Evolutionary conservation across 1,140 invertebrate genomes (phyloP).

Genomic region (Hypothenemus hampei): DNA sequence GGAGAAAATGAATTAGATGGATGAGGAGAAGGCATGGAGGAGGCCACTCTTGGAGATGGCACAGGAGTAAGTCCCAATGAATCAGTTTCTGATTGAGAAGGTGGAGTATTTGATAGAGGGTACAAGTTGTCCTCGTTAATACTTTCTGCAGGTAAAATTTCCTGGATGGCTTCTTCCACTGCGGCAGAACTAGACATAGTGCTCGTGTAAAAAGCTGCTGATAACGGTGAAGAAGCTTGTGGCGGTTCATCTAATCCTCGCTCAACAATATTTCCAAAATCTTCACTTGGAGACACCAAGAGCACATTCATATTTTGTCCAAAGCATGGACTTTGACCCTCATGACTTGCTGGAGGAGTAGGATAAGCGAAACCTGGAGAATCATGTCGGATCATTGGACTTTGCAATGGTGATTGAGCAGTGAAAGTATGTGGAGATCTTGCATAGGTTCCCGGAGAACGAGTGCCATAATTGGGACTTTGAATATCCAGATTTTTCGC

Average conservation of each 20-base stretch:
- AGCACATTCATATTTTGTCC: constrained; percentile 45
- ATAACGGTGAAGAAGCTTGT: constrained; percentile 65
- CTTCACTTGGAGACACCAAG: constrained; percentile 46
- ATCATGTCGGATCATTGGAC: constrained; percentile 58
- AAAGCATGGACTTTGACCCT: constrained; percentile 62
- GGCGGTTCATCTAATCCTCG: constrained; percentile 54
- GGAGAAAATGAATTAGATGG: constrained; percentile 47
- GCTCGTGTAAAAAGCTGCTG: constrained; percentile 79
- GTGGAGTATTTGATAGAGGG: constrained; percentile 58
- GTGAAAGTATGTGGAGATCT: constrained; percentile 49
- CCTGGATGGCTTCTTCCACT: constrained; percentile 74
- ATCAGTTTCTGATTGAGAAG: constrained; percentile 49
- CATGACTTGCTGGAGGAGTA: constrained; percentile 76
- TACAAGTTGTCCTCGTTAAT: constrained; percentile 56
- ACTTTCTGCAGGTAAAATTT: constrained; percentile 72
- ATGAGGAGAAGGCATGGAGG: constrained; percentile 52
- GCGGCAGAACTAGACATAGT: constrained; percentile 79
- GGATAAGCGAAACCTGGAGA: constrained; percentile 71
- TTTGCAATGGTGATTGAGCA: constrained; percentile 54
- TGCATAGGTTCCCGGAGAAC: constrained; percentile 40
- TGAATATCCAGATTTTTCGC: constrained; percentile 46
- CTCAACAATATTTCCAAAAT: constrained; percentile 47
- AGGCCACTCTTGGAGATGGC: constrained; percentile 52
- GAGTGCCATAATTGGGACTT: constrained; percentile 46
- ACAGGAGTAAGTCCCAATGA: constrained; percentile 52